A percentile compares a stretch with the other conserved stretches of the same genome.
phyloP scores from a whole-genome alignment of 1,140 invertebrate genomes.

The Steinernema feltiae region DNA sequence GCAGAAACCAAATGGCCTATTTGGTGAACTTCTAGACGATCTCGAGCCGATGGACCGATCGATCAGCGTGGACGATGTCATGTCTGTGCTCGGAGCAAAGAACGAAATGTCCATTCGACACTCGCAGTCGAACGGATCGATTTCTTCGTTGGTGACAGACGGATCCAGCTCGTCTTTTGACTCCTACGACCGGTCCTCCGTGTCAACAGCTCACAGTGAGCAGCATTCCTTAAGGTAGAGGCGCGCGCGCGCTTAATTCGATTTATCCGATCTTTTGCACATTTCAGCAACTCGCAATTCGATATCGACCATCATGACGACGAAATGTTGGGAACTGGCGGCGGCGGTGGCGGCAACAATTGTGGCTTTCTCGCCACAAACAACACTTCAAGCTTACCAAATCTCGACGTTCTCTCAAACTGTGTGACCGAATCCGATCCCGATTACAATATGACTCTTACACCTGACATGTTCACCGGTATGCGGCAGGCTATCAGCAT shows the following conservation, averaged over 20 bases:
- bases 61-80: constrained; percentile 34
- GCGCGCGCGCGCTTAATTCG: too few relatives aligned
- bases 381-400: constrained; percentile 30
- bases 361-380: constrained; percentile 21
- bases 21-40: constrained; percentile 49
- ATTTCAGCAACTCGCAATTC: not conserved
- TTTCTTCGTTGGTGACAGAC: constrained; percentile 39
- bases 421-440: constrained; percentile 46
- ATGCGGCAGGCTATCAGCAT: constrained; percentile 46
- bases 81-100: not conserved
- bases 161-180: constrained; percentile 19
- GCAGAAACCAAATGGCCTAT: constrained; percentile 49
- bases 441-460: constrained; percentile 55
- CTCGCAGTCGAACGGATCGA: constrained; percentile 41
- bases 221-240: too few relatives aligned
- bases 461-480: constrained; percentile 47
- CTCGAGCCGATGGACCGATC: constrained; percentile 40
- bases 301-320: constrained; percentile 28
- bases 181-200: not conserved
- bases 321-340: constrained; percentile 22
- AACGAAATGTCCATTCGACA: constrained; percentile 24
- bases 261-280: too few relatives aligned
- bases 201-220: constrained; percentile 16
- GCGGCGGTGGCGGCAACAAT: constrained; percentile 14
- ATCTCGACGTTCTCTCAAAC: constrained; percentile 24